Evolutionary conservation across 2,113 vertebrate genomes (phyloP).

Genomic region (Lagopus muta): DNA sequence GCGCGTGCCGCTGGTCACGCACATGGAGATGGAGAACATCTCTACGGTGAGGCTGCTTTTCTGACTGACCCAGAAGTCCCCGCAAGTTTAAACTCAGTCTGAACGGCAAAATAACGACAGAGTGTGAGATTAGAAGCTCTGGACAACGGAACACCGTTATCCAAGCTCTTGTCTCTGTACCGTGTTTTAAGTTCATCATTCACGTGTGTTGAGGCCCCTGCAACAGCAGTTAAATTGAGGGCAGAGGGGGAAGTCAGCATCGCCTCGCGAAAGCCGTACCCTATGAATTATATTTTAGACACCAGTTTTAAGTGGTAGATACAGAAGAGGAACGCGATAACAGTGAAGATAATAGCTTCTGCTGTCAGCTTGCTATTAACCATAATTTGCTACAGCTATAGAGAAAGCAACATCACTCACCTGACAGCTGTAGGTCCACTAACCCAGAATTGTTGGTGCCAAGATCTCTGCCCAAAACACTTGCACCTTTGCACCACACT

Average conservation of each 20-base stretch:
- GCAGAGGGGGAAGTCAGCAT: neutral
- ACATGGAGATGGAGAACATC: conserved; percentile 92
- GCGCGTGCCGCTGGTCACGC: conserved; percentile 83
- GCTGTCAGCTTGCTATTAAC: neutral
- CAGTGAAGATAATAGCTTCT: neutral
- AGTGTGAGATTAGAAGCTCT: neutral
- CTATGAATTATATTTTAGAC: neutral
- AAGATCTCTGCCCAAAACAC: neutral
- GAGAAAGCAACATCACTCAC: neutral
- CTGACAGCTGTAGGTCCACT: neutral
- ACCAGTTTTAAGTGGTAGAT: neutral
- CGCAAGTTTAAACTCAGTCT: neutral
- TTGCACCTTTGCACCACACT: neutral
- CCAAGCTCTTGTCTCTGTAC: neutral
- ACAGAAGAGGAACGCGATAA: neutral
- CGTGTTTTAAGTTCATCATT: neutral
- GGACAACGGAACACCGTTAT: accelerated
- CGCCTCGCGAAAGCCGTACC: neutral
- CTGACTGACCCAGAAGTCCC: neutral
- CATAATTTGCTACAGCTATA: neutral
- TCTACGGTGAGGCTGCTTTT: conserved; percentile 84
- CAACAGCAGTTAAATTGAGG: neutral
- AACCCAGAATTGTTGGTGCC: neutral
- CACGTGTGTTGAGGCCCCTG: neutral
- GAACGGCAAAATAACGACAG: neutral